Evolutionary conservation across 2,113 vertebrate genomes (phyloP).

Genomic region (Hippoglossus stenolepis): DNA sequence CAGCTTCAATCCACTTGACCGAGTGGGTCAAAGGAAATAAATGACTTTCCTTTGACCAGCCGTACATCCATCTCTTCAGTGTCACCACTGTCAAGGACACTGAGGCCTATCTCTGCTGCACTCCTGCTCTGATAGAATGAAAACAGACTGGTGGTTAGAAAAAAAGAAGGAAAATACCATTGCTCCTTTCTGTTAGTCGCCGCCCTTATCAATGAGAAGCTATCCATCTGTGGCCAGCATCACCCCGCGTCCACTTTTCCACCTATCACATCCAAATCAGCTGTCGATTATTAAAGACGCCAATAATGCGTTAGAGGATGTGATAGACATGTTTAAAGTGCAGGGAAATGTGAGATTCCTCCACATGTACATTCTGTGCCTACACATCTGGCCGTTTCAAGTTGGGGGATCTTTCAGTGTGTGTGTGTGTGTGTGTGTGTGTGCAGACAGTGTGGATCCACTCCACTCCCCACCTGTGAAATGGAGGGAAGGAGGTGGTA

Average conservation of each 20-base stretch:
- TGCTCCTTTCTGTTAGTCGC: constrained; percentile 26
- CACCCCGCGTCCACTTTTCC: not conserved
- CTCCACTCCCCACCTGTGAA: constrained; percentile 75
- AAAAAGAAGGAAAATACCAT: constrained; percentile 16
- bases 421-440: constrained; percentile 16
- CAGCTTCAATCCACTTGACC: constrained; percentile 88
- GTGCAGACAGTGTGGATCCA: constrained; percentile 43
- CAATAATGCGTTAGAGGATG: constrained; percentile 29
- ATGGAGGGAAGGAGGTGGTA: constrained; percentile 52
- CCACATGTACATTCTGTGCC: constrained; percentile 16
- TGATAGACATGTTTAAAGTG: constrained; percentile 25
- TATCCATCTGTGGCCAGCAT: constrained; percentile 34
- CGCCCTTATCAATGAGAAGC: constrained; percentile 38
- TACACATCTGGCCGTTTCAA: constrained; percentile 72
- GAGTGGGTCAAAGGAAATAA: constrained; percentile 87
- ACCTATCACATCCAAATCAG: constrained; percentile 1
- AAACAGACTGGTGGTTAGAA: constrained; percentile 60
- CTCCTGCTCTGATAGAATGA: constrained; percentile 62
- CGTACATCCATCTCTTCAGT: constrained; percentile 81
- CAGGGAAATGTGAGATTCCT: constrained; percentile 24
- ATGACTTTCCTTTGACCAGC: constrained; percentile 84
- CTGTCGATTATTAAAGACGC: constrained; percentile 24
- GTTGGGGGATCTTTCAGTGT: constrained; percentile 34
- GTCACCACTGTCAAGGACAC: constrained; percentile 79
- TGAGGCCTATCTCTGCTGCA: constrained; percentile 53